Conservation (phyloP, 2,888 invertebrate species). For the Cephus sareptanus region DNA sequence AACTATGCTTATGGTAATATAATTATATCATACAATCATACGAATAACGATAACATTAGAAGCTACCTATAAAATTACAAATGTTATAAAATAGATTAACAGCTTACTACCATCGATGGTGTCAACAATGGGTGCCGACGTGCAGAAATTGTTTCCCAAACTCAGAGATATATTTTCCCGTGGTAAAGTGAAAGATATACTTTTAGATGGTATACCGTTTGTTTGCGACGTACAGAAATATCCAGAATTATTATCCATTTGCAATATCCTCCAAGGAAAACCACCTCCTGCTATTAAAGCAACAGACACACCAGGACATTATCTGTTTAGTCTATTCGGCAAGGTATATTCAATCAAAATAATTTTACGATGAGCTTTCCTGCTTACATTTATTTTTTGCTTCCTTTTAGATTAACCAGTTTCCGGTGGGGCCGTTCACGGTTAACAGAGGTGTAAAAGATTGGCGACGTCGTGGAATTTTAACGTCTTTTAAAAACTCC, state of each 20-base stretch:
- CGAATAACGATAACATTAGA: not conserved
- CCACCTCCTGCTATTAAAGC: slow-evolving; percentile 35
- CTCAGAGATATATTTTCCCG: slow-evolving; percentile 68
- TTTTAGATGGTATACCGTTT: slow-evolving; percentile 71
- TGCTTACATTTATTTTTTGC: not conserved
- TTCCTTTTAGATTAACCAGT: slow-evolving; percentile 67
- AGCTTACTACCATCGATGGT: not conserved
- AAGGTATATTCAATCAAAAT: slow-evolving; percentile 9
- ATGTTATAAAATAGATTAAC: not conserved
- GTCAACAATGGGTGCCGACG: not conserved
- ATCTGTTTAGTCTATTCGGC: slow-evolving; percentile 37
- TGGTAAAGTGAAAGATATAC: slow-evolving; percentile 68
- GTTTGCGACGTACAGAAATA: slow-evolving; percentile 64
- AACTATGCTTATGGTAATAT: slow-evolving; percentile 47
- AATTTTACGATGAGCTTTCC: not conserved
- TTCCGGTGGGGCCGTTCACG: slow-evolving; percentile 69
- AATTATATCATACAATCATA: slow-evolving; percentile 3
- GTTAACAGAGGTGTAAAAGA: slow-evolving; percentile 70
- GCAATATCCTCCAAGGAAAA: slow-evolving; percentile 30
- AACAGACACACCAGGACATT: slow-evolving; percentile 28
- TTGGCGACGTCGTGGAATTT: slow-evolving; percentile 67
- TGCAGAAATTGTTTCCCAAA: slow-evolving; percentile 60
- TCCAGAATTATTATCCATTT: slow-evolving; percentile 39
- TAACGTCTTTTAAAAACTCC: slow-evolving; percentile 67
- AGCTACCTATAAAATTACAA: not conserved